Conservation (phyloP, 2,888 invertebrate species). For the Nephrotoma appendiculata region DNA sequence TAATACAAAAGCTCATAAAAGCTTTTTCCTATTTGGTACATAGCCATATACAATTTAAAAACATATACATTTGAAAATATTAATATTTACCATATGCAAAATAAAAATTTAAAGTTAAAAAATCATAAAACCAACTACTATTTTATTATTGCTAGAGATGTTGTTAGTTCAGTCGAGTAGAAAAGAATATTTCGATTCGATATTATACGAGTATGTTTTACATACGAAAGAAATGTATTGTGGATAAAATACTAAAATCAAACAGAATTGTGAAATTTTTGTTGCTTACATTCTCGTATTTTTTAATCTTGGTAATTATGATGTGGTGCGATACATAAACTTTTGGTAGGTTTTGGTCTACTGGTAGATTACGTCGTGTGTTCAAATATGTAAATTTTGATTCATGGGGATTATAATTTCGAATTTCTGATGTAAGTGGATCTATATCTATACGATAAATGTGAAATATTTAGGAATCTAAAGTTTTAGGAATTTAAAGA, state of each 20-base stretch:
- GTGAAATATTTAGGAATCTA: no score
- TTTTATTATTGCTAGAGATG: not conserved
- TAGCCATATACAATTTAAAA: not conserved
- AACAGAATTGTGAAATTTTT: not conserved
- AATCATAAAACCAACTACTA: not conserved
- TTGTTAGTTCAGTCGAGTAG: not conserved
- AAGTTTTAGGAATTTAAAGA: no score
- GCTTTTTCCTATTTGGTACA: not conserved
- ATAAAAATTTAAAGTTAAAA: not conserved
- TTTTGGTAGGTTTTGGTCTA: no score
- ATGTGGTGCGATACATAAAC: not conserved
- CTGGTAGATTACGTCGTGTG: no score
- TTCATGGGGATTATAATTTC: no score
- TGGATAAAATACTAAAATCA: not conserved
- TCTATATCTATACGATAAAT: no score
- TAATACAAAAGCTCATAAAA: not conserved
- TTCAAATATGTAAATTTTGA: no score
- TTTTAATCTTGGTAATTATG: not conserved
- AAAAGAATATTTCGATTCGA: not conserved
- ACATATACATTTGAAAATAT: not conserved
- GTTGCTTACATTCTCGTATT: not conserved
- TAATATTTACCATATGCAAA: not conserved
- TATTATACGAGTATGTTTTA: not conserved
- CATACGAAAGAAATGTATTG: no score
- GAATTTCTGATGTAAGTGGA: no score